Base-by-base conservation (phyloP, 23 tunicate genomes). In the Trididemnum clinides region DNA sequence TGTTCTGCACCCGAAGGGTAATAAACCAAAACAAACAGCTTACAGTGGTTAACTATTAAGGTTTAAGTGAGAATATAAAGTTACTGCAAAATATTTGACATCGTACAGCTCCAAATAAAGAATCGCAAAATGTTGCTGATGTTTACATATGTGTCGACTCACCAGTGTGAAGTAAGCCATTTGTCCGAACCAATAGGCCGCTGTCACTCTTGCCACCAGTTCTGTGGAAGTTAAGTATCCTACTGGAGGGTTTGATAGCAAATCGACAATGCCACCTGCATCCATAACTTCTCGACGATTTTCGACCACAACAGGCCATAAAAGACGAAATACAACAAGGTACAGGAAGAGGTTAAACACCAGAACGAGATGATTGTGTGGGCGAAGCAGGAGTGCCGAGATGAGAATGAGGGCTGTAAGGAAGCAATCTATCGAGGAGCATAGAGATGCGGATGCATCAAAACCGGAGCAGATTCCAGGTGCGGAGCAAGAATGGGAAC, bases 161-260 rank as follows among this genome's bases (percentile, higher is more conserved):
- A 92, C 97, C 84, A 87, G 23, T 26, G 88, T 87, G 37, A 88
- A 93, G 50, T 88, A 88, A 26, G 92, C 66, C 90, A 85, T 82
- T 39, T 88, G 90, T 39, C 98, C 92, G 38, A 93, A 93, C 98
- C 98, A 93, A 34, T 64, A 84, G 0, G 87, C 83, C 20, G 75
- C 26, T 7, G 58, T 34, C 10, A 75, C 44, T 28, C 92, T 33
- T 1, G 36, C 78, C 12, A 54, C 57, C 27, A 50, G 35, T 57
- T 38, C 59, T 28, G 34, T 22, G 19, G 33, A 64, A 23, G 71
- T 10, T 18, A 82, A 36, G 23, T 21, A 33, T 25, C 22, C 75
- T 2, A 36, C 57, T 2, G 57, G 57, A 20, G 6, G 80, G 36
- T 31, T 10, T 15, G 37, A 4, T 6, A 66, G 31, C 37, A 66